phyloP scores from a whole-genome alignment of 2,113 vertebrate species.

The Otis tarda region DNA sequence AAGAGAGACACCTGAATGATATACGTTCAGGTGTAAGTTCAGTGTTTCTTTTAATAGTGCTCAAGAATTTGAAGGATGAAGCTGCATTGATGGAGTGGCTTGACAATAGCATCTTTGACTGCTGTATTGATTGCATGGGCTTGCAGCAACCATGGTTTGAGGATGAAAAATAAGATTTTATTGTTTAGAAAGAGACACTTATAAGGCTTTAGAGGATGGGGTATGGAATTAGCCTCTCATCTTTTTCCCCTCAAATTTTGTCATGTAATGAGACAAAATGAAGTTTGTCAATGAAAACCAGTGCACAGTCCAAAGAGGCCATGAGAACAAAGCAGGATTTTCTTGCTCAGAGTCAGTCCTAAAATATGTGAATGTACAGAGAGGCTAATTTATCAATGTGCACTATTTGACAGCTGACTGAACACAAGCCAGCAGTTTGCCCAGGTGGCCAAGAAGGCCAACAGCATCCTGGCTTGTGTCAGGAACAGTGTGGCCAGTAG shows the following conservation, averaged over 20 bases:
- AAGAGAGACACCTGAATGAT: neutral
- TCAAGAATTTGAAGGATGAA: neutral
- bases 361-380: neutral
- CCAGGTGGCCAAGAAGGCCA: too few species aligned
- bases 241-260: neutral
- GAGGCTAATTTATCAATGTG: neutral
- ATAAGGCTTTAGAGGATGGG: neutral
- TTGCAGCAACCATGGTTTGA: neutral
- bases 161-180: neutral
- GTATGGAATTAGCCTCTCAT: neutral
- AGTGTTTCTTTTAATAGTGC: neutral
- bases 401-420: neutral
- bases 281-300: neutral
- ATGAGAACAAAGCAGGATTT: neutral
- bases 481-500: too few species aligned
- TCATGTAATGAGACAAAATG: neutral
- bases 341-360: neutral
- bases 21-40: neutral
- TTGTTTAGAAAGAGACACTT: neutral
- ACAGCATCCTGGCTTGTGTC: too few species aligned
- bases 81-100: neutral
- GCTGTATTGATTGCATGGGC: neutral
- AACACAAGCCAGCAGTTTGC: too few species aligned
- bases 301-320: neutral
- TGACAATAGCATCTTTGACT: neutral